These are phyloP conservation scores for Nemoura dubitans DNA, from an alignment of 2,888 invertebrate genomes.

Conservation along the genomic window DNA sequence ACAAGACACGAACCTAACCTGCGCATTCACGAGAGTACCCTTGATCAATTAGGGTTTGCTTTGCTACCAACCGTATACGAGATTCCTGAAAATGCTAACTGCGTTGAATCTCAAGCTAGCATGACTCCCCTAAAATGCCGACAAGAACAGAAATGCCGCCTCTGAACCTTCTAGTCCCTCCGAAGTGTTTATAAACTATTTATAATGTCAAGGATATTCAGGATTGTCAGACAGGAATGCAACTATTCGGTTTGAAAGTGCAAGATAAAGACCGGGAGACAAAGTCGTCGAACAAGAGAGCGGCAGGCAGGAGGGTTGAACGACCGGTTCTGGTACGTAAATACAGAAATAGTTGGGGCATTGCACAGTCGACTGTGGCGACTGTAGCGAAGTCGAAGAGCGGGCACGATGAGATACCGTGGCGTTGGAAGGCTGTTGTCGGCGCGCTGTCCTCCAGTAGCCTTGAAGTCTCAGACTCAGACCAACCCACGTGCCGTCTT, in stretches of 20 bases:
- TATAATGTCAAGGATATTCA: constrained; percentile 12
- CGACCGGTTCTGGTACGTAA: constrained; percentile 25
- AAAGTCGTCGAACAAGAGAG: not conserved
- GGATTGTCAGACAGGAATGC: not conserved
- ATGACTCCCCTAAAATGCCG: not conserved
- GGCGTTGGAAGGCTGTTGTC: not conserved
- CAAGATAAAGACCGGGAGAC: not conserved
- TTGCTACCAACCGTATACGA: too few relatives aligned
- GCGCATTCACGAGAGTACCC: too few relatives aligned
- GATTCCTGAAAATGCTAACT: too few relatives aligned
- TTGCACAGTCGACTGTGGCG: too few relatives aligned
- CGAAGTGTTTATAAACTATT: not conserved
- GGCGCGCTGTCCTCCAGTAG: not conserved
- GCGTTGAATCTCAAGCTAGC: not conserved
- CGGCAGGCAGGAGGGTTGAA: constrained; percentile 3
- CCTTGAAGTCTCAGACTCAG: not conserved
- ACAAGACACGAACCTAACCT: too few relatives aligned
- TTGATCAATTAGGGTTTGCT: too few relatives aligned
- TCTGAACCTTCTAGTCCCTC: not conserved
- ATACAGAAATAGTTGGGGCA: constrained; percentile 28
- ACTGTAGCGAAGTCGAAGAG: too few relatives aligned
- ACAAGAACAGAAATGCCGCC: not conserved
- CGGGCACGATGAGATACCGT: too few relatives aligned
- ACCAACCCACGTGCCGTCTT: not conserved
- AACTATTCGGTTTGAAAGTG: not conserved